These are phyloP conservation scores for Propithecus coquereli DNA, from an alignment of 2,113 vertebrate genomes.

Conservation along the genomic window DNA sequence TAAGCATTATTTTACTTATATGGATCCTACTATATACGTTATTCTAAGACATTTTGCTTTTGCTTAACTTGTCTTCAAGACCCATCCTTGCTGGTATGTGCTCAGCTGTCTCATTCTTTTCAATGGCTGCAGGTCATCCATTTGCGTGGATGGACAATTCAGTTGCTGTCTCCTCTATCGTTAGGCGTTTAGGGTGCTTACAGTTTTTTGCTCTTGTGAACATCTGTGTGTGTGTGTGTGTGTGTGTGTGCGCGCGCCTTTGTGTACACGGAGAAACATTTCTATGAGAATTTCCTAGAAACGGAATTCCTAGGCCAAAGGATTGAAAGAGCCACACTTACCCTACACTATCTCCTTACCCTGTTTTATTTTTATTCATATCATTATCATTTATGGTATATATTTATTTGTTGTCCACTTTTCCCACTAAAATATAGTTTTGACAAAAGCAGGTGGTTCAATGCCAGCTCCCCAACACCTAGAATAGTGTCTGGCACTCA, in stretches of 20 bases:
- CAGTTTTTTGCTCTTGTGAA: not conserved
- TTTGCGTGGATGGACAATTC: not conserved
- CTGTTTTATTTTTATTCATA: not conserved
- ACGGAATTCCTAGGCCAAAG: not conserved
- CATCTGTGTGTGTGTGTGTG: not conserved
- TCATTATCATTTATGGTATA: not conserved
- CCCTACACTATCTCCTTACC: not conserved
- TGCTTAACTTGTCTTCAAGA: not conserved
- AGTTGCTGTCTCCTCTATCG: not conserved
- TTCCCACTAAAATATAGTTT: not conserved
- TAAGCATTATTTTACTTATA: not conserved
- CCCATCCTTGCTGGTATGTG: accelerated
- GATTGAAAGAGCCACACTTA: not conserved
- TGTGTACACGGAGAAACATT: not conserved
- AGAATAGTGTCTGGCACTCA: not conserved
- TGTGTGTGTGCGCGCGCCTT: not conserved
- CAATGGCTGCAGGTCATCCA: not conserved
- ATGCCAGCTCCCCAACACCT: no score
- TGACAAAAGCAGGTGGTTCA: not conserved
- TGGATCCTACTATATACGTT: not conserved
- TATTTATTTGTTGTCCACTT: not conserved
- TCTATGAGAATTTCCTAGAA: not conserved
- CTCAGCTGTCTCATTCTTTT: not conserved
- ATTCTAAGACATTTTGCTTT: not conserved
- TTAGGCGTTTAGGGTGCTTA: not conserved